These are phyloP conservation scores for Clanis bilineata DNA, from an alignment of 2,888 invertebrate species.

Conservation along the genomic window DNA sequence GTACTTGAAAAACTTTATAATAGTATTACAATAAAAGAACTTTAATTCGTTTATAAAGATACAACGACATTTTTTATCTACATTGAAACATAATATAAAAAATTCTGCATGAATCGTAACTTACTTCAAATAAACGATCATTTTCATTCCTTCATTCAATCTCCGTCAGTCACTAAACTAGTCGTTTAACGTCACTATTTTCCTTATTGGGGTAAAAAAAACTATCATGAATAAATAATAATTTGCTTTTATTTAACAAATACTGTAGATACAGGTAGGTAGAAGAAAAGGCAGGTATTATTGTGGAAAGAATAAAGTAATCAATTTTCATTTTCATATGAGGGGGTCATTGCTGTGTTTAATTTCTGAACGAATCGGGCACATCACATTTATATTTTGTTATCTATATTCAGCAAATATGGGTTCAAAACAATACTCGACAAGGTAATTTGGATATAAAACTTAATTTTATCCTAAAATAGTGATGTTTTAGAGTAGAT, in stretches of 20 bases:
- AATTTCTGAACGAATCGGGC: background rate
- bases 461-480: background rate
- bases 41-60: too few relatives aligned
- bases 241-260: too few relatives aligned
- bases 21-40: too few relatives aligned
- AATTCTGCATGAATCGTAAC: background rate
- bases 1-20: too few relatives aligned
- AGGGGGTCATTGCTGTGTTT: background rate
- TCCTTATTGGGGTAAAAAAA: too few relatives aligned
- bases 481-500: background rate
- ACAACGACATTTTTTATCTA: too few relatives aligned
- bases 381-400: background rate
- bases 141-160: slow-evolving; percentile 5
- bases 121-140: background rate
- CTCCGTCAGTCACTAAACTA: background rate
- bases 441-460: background rate
- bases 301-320: too few relatives aligned
- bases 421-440: background rate
- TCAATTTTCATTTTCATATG: too few relatives aligned
- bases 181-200: background rate
- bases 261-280: too few relatives aligned
- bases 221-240: too few relatives aligned
- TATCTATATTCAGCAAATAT: background rate
- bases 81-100: too few relatives aligned
- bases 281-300: too few relatives aligned